Evolutionary conservation across 2,797 vertebrate genomes (phyloP).

Genomic region (Poecilia picta): DNA sequence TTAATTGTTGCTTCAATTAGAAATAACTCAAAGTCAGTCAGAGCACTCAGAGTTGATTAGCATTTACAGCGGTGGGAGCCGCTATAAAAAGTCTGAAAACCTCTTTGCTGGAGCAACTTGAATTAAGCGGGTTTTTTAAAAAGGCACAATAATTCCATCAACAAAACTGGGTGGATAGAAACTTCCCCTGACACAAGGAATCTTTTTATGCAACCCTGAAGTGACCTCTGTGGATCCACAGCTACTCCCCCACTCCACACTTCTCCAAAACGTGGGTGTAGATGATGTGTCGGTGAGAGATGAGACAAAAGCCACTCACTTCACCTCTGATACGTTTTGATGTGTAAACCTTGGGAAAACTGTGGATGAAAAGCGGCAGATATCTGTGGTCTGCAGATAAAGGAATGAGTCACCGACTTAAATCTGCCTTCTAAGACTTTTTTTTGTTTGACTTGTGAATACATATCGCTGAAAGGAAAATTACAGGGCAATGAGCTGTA

Average conservation of each 20-base stretch:
- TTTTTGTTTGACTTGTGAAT: slow-evolving; percentile 46
- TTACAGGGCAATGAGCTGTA: slow-evolving; percentile 39
- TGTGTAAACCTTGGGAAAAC: slow-evolving; percentile 36
- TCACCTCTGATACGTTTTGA: slow-evolving; percentile 31
- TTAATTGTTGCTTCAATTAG: background rate
- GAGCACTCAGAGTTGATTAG: background rate
- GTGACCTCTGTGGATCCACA: slow-evolving; percentile 54
- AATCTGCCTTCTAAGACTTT: slow-evolving; percentile 24
- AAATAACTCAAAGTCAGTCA: background rate
- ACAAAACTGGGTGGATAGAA: slow-evolving; percentile 22
- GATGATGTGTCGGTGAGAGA: slow-evolving; percentile 50
- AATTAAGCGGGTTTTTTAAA: slow-evolving; percentile 9
- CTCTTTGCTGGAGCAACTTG: background rate
- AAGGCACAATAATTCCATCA: slow-evolving; percentile 23
- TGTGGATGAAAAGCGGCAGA: slow-evolving; percentile 30
- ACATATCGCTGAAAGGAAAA: slow-evolving; percentile 50
- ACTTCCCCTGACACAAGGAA: slow-evolving; percentile 42
- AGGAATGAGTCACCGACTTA: slow-evolving; percentile 25
- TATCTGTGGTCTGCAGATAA: slow-evolving; percentile 44
- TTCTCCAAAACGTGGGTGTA: slow-evolving; percentile 30
- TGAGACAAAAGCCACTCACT: slow-evolving; percentile 54
- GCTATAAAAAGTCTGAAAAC: background rate
- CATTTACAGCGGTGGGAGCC: background rate
- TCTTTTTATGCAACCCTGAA: slow-evolving; percentile 40
- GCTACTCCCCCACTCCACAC: slow-evolving; percentile 44